phyloP scores from a whole-genome alignment of 1,140 invertebrate species.

The Euura lappo region DNA sequence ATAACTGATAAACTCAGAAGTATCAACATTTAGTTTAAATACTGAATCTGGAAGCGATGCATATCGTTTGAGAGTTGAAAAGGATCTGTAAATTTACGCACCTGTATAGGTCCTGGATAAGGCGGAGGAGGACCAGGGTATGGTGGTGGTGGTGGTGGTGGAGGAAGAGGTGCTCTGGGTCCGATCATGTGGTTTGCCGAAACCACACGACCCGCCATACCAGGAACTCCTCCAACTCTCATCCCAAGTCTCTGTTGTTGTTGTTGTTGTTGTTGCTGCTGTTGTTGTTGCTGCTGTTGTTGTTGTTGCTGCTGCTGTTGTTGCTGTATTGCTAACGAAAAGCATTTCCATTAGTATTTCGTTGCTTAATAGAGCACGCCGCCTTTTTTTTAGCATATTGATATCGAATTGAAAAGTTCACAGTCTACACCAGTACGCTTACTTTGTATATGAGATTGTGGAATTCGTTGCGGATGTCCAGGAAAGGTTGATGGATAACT shows the following conservation, averaged over 20 bases:
- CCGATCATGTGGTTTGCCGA: conserved; percentile 56
- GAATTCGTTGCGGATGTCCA: conserved; percentile 51
- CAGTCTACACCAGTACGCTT: conserved; percentile 12
- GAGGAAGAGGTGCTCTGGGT: conserved; percentile 57
- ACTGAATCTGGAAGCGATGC: conserved; percentile 45
- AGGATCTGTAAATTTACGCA: conserved; percentile 27
- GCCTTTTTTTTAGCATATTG: too few relatives aligned
- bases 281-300: background rate
- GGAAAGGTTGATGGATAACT: conserved; percentile 64
- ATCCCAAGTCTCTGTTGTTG: conserved; percentile 47
- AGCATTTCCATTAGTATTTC: conserved; percentile 11
- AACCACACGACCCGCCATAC: conserved; percentile 52
- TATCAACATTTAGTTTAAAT: conserved; percentile 36
- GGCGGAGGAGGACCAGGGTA: conserved; percentile 67
- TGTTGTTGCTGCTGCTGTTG: conserved; percentile 1
- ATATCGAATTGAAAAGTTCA: background rate
- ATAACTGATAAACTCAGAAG: conserved; percentile 27
- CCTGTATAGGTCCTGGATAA: conserved; percentile 64
- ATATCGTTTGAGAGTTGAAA: conserved; percentile 30
- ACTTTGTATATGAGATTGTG: conserved; percentile 54
- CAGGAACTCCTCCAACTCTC: conserved; percentile 46
- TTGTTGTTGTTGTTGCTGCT: conserved; percentile 36
- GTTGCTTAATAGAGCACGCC: too few relatives aligned
- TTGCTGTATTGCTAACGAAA: conserved; percentile 11
- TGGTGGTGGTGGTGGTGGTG: conserved; percentile 69